These are phyloP conservation scores for Epiblema foenella DNA, from an alignment of 2,888 invertebrate genomes.

Conservation along the genomic window DNA sequence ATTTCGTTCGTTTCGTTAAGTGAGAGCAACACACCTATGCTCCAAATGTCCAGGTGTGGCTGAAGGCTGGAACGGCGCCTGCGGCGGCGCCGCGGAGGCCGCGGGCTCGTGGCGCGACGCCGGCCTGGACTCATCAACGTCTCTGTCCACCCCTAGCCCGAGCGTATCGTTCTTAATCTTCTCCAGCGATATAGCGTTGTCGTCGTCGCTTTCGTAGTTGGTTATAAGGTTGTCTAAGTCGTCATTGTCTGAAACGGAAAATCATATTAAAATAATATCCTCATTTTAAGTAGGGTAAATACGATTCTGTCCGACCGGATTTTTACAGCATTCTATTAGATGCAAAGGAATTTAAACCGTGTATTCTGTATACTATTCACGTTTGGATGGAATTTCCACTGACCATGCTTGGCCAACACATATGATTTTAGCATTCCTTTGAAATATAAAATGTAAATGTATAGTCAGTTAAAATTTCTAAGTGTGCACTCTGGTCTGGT, in stretches of 20 bases:
- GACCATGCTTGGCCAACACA: neutral
- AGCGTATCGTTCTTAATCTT: constrained; percentile 89
- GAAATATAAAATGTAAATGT: neutral
- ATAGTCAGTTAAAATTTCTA: neutral
- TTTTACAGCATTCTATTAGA: no score
- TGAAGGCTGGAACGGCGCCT: constrained; percentile 95
- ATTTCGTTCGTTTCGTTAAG: no score
- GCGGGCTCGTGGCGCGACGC: constrained; percentile 59
- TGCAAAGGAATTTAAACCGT: no score
- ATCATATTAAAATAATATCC: neutral
- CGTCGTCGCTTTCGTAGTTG: constrained; percentile 87
- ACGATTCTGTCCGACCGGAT: no score
- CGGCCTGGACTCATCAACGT: constrained; percentile 62
- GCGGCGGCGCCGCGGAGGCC: constrained; percentile 84
- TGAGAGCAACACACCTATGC: no score
- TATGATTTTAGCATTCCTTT: neutral
- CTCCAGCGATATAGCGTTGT: constrained; percentile 90
- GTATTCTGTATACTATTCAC: neutral
- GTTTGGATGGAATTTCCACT: neutral
- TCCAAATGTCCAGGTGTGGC: constrained; percentile 94
- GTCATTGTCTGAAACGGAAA: constrained; percentile 52
- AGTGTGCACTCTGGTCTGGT: neutral
- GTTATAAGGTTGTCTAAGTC: constrained; percentile 71
- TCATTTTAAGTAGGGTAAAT: no score
- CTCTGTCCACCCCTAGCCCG: constrained; percentile 56